Conservation (phyloP, 2,113 vertebrate species). For the Pseudorhombus dupliciocellatus region DNA sequence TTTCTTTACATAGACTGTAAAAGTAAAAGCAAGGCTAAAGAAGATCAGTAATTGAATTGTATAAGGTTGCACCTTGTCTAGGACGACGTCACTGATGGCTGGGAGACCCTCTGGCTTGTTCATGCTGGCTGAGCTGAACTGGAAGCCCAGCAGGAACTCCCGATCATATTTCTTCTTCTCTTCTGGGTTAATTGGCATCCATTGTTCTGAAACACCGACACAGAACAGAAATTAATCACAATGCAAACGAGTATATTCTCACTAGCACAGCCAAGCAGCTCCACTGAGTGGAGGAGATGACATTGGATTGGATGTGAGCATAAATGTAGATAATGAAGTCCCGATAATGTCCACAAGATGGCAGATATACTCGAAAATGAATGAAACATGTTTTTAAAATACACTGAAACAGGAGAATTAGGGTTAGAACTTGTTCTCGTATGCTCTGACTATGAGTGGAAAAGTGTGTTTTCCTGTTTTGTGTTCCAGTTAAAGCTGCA, state of each 20-base stretch:
- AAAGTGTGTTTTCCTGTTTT: neutral
- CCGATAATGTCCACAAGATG: slow-evolving; percentile 11
- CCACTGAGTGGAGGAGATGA: neutral
- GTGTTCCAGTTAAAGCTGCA: neutral
- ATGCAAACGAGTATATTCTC: neutral
- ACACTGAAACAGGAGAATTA: neutral
- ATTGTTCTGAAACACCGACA: slow-evolving; percentile 85
- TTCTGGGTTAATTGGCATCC: slow-evolving; percentile 93
- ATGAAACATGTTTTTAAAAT: neutral
- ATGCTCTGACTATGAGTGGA: neutral
- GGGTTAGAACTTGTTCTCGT: neutral
- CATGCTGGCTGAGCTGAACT: slow-evolving; percentile 95
- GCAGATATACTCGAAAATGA: neutral
- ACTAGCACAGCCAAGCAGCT: neutral
- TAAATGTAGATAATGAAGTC: neutral
- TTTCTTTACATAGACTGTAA: neutral
- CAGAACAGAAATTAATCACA: slow-evolving; percentile 36
- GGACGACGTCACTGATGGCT: slow-evolving; percentile 94
- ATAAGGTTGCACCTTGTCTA: slow-evolving; percentile 88
- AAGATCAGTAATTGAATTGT: neutral
- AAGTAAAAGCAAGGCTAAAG: neutral
- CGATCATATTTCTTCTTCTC: slow-evolving; percentile 96
- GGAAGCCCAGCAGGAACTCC: slow-evolving; percentile 93
- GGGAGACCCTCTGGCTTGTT: slow-evolving; percentile 95
- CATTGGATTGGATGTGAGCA: neutral